These are phyloP conservation scores for Melanocharis versteri DNA, from an alignment of 2,113 vertebrate genomes.

Conservation along the genomic window DNA sequence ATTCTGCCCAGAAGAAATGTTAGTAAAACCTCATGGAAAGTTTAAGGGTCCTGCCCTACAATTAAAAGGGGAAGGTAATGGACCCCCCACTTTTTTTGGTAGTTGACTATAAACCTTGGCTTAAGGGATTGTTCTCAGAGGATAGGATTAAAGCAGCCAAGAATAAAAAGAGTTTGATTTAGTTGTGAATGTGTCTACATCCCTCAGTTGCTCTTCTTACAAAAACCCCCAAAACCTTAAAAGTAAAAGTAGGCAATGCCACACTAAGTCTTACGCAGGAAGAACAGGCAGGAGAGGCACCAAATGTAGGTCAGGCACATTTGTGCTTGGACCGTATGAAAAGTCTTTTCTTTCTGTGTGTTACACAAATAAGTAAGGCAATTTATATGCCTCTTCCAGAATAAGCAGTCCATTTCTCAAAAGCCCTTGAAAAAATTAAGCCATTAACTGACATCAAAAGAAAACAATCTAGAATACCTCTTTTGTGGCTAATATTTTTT, in stretches of 20 bases:
- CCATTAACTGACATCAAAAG: background rate
- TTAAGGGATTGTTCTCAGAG: conserved; percentile 51
- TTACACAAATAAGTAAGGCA: background rate
- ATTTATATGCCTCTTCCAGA: background rate
- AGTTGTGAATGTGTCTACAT: conserved; percentile 17
- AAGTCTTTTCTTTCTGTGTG: background rate
- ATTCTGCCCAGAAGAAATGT: conserved; percentile 67
- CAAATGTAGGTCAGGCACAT: background rate
- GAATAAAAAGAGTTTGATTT: conserved; percentile 40
- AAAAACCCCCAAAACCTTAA: background rate
- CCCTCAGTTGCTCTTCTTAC: background rate
- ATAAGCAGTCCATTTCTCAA: background rate
- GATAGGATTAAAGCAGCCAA: conserved; percentile 47
- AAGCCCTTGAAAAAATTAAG: background rate
- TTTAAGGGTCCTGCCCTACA: conserved; percentile 62
- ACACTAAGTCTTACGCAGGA: background rate
- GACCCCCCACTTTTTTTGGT: conserved; percentile 52
- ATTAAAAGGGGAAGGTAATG: conserved; percentile 68
- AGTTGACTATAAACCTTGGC: conserved; percentile 70
- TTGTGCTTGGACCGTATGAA: background rate
- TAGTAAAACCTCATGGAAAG: conserved; percentile 64
- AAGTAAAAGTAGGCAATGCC: conserved; percentile 15
- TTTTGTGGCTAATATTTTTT: background rate
- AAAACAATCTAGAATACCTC: background rate
- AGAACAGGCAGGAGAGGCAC: background rate